Percentiles rank a stretch among this genome's conserved stretches.
These are phyloP conservation scores for Cyclophora punctaria DNA, from an alignment of 2,888 invertebrate genomes.

Conservation along the genomic window DNA sequence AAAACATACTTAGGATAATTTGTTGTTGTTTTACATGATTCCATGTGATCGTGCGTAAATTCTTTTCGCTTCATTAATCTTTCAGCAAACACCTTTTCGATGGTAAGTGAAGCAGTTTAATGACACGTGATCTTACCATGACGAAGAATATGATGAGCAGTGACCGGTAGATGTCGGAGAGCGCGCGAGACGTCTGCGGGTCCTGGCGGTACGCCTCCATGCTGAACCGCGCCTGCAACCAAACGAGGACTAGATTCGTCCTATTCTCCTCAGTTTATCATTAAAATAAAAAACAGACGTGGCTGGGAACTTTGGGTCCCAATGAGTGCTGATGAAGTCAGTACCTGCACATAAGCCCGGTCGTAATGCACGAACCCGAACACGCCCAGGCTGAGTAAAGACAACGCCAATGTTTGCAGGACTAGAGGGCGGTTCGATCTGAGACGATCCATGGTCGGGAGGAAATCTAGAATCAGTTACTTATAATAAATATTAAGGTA, in stretches of 20 bases:
- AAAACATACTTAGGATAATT: too few species aligned
- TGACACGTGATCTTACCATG: slow-evolving; percentile 35
- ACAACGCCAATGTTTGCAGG: slow-evolving; percentile 41
- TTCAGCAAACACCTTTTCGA: too few species aligned
- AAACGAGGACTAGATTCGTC: not conserved
- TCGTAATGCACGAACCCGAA: slow-evolving; percentile 53
- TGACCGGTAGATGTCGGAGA: slow-evolving; percentile 52
- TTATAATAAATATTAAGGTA: too few species aligned
- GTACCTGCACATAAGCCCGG: slow-evolving; percentile 43
- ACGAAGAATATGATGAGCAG: slow-evolving; percentile 61
- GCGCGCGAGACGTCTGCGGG: slow-evolving; percentile 42
- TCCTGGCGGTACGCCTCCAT: slow-evolving; percentile 48
- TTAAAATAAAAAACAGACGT: too few species aligned
- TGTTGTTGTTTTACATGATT: too few species aligned
- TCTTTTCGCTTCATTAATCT: too few species aligned
- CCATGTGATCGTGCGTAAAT: too few species aligned
- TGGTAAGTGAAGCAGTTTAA: too few species aligned
- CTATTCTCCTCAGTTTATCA: too few species aligned
- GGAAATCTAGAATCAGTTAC: slow-evolving; percentile 35
- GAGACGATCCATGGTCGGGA: slow-evolving; percentile 35
- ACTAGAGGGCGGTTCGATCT: slow-evolving; percentile 39
- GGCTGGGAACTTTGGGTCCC: too few species aligned
- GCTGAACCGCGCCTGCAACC: slow-evolving; percentile 47
- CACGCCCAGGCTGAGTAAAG: slow-evolving; percentile 42
- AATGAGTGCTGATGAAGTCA: too few species aligned